Base-by-base conservation (phyloP, 2,888 invertebrate species). In the Lochmaea capreae region DNA sequence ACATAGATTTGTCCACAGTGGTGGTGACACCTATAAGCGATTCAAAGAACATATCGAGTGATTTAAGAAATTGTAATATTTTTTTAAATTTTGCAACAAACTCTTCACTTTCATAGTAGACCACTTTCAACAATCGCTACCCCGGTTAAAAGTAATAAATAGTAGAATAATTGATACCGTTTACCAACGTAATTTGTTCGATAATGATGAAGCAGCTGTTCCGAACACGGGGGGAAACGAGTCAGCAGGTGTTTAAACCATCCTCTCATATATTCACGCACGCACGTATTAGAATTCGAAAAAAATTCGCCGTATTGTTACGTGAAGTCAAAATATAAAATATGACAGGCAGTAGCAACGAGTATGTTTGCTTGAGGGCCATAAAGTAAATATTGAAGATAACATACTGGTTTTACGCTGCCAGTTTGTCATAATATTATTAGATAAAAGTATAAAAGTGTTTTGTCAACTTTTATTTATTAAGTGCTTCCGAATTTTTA, bases 141-240 rank as follows among this genome's bases (percentile, higher is more conserved):
- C 33, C 39, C 39, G 2, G 61, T 61, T 33, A 16, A 26, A 9
- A 61, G 61, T 61, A 61, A 39, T 39, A 61, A 61, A 61, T 39
- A 33, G 39, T 39, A 33, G 11, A n/a, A 61, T 33, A 14, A 61
- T 39, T 61, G 61, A 39, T 61, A 16, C n/a, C 39, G 26, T 14
- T 70, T 70, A 70, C 63, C 39, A 42, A 26, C 52, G 49, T 65
- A 65, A 72, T 74, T 74, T 67, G 68, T 71, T 71, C 71, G 68
- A 74, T 74, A 68, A 68, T 67, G 68, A 71, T 71, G 59, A 52
- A 71, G 71, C 74, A 74, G 74, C 74, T 71, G 74, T 57, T 71
- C 33, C 59, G 63, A 71, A 67, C 67, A 65, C 22, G 58, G 71
- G 68, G 63, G 65, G 59, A 65, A 63, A 68, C 62, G 22, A 62